These are phyloP conservation scores for Branchipolynoe longqiensis DNA, from an alignment of 2,888 invertebrate species.

Conservation along the genomic window DNA sequence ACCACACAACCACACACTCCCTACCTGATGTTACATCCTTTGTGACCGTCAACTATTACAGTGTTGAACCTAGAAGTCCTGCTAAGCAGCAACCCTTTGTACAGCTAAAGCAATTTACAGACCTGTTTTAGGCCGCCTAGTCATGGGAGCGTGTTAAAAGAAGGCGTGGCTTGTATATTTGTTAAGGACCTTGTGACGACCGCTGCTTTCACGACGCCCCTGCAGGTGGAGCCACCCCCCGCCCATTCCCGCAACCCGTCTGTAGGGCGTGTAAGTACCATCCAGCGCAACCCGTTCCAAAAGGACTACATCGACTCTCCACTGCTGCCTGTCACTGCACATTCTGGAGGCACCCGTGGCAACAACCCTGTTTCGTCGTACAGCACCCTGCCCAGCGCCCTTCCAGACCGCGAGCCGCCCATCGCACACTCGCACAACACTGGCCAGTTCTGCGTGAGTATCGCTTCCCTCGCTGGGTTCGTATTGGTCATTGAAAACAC, in stretches of 20 bases:
- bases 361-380: background rate
- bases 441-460: constrained; percentile 39
- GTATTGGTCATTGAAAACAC: no score
- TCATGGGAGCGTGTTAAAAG: no score
- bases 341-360: constrained; percentile 9
- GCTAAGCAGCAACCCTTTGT: no score
- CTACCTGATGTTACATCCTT: no score
- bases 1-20: no score
- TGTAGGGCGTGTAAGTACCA: constrained; percentile 66
- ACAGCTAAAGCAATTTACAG: background rate
- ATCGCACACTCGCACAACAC: constrained; percentile 16
- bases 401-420: constrained; percentile 16
- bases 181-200: constrained; percentile 7
- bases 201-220: background rate
- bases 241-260: constrained; percentile 73
- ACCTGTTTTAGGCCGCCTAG: background rate
- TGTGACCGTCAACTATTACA: no score
- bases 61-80: no score
- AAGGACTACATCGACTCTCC: constrained; percentile 15
- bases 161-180: background rate
- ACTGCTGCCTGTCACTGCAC: constrained; percentile 30
- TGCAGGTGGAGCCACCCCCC: constrained; percentile 72
- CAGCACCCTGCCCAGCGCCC: background rate
- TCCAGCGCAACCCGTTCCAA: constrained; percentile 71
- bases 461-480: no score